Conservation (phyloP, 1,140 invertebrate species). For the Drosophila sucinea region DNA sequence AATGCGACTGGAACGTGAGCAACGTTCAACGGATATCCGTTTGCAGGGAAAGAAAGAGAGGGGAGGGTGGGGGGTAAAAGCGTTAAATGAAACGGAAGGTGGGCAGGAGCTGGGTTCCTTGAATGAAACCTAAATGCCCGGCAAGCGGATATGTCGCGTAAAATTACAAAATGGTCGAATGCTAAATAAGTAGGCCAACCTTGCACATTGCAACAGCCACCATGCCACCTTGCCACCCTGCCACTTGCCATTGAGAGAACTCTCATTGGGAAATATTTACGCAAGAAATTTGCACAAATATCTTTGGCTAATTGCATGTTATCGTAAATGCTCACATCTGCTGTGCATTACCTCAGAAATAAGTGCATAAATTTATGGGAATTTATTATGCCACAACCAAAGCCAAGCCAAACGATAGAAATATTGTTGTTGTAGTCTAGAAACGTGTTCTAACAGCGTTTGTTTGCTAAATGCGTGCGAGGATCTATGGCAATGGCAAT, state of each 20-base stretch:
- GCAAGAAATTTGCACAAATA: constrained; percentile 47
- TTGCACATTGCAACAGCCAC: not conserved
- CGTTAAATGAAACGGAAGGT: constrained; percentile 23
- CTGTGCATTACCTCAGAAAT: constrained; percentile 36
- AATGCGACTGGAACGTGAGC: constrained; percentile 73
- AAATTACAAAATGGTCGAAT: constrained; percentile 58
- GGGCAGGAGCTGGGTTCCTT: constrained; percentile 30
- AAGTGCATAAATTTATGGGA: constrained; percentile 66
- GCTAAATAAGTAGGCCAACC: constrained; percentile 46
- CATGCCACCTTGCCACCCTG: not conserved
- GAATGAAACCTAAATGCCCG: constrained; percentile 74
- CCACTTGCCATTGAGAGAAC: not conserved
- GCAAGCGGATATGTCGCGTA: constrained; percentile 76
- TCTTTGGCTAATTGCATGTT: constrained; percentile 64
- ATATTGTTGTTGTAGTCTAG: not conserved
- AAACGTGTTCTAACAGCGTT: constrained; percentile 17
- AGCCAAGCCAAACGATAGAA: not conserved
- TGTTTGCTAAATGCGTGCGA: constrained; percentile 5
- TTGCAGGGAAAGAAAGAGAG: constrained; percentile 16
- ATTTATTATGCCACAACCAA: constrained; percentile 53
- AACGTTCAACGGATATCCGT: constrained; percentile 67
- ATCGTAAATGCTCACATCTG: constrained; percentile 41
- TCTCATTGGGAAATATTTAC: constrained; percentile 39
- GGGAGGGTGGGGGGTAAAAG: not conserved
- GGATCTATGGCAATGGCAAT: constrained; percentile 11